Evolutionary conservation across 2,888 invertebrate genomes (phyloP).

Genomic region (Acronicta alni): DNA sequence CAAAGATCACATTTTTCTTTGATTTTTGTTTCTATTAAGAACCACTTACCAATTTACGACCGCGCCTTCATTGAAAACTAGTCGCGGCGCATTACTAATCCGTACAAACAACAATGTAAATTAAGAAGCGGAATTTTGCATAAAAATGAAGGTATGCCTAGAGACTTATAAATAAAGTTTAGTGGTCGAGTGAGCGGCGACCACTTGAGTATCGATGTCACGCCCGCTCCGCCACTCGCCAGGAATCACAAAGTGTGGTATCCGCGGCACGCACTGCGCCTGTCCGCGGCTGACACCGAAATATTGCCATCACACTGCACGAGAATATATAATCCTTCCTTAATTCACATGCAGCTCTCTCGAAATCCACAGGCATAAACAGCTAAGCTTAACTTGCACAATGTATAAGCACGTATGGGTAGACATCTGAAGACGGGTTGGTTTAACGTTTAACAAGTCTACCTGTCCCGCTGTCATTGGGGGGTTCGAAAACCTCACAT

Average conservation of each 20-base stretch:
- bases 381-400: neutral
- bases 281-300: slow-evolving; percentile 63
- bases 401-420: neutral
- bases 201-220: slow-evolving; percentile 47
- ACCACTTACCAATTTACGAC: slow-evolving; percentile 28
- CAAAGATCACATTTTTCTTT: slow-evolving; percentile 9
- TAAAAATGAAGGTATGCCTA: slow-evolving; percentile 43
- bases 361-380: slow-evolving; percentile 14
- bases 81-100: slow-evolving; percentile 23
- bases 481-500: slow-evolving; percentile 49
- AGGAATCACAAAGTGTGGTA: slow-evolving; percentile 64
- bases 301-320: slow-evolving; percentile 59
- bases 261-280: slow-evolving; percentile 60
- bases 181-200: slow-evolving; percentile 38
- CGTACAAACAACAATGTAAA: slow-evolving; percentile 24
- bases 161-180: slow-evolving; percentile 41
- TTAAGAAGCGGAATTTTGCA: slow-evolving; percentile 39
- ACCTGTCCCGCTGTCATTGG: slow-evolving; percentile 17
- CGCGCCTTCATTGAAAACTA: slow-evolving; percentile 18
- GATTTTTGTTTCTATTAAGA: slow-evolving; percentile 5
- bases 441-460: neutral
- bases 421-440: neutral
- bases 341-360: slow-evolving; percentile 41
- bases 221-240: slow-evolving; percentile 49
- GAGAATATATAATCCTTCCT: slow-evolving; percentile 45